Evolutionary conservation across 2,113 vertebrate species (phyloP).

Genomic region (Drymodes brunneopygia): DNA sequence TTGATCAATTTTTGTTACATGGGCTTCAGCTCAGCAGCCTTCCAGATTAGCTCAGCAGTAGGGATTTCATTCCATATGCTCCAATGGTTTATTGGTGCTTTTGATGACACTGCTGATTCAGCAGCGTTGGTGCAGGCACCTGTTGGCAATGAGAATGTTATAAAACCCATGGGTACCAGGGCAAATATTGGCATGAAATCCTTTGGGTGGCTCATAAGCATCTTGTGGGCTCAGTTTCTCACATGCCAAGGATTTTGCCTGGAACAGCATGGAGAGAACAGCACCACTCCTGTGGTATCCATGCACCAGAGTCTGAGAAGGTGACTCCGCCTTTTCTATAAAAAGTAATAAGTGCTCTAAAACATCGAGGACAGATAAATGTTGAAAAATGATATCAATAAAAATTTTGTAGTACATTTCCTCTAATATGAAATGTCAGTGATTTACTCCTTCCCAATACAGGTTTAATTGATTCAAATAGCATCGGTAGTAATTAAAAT

Average conservation of each 20-base stretch:
- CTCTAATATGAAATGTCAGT: slow-evolving; percentile 58
- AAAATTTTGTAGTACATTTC: slow-evolving; percentile 73
- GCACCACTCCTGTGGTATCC: neutral
- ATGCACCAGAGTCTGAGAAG: neutral
- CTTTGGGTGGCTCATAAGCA: neutral
- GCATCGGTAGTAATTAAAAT: slow-evolving; percentile 77
- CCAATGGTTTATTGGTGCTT: slow-evolving; percentile 80
- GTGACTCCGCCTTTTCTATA: slow-evolving; percentile 34
- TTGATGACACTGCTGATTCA: slow-evolving; percentile 81
- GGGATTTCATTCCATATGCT: slow-evolving; percentile 94
- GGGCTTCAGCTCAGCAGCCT: slow-evolving; percentile 90
- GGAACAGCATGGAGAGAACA: neutral
- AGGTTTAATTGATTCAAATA: slow-evolving; percentile 65
- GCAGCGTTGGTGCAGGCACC: slow-evolving; percentile 83
- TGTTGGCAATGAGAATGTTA: slow-evolving; percentile 75
- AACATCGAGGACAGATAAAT: slow-evolving; percentile 60
- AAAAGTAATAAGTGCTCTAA: slow-evolving; percentile 60
- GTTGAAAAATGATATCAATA: slow-evolving; percentile 71
- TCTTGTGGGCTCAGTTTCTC: neutral
- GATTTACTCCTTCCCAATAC: slow-evolving; percentile 72
- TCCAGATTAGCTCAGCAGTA: slow-evolving; percentile 93
- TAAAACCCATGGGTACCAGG: neutral
- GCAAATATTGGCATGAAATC: neutral
- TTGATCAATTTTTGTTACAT: slow-evolving; percentile 96
- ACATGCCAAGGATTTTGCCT: neutral